A percentile compares a stretch with the other conserved stretches of the same genome.
These are phyloP conservation scores for Coenobita brevimanus DNA, from an alignment of 1,140 invertebrate genomes.

Conservation along the genomic window DNA sequence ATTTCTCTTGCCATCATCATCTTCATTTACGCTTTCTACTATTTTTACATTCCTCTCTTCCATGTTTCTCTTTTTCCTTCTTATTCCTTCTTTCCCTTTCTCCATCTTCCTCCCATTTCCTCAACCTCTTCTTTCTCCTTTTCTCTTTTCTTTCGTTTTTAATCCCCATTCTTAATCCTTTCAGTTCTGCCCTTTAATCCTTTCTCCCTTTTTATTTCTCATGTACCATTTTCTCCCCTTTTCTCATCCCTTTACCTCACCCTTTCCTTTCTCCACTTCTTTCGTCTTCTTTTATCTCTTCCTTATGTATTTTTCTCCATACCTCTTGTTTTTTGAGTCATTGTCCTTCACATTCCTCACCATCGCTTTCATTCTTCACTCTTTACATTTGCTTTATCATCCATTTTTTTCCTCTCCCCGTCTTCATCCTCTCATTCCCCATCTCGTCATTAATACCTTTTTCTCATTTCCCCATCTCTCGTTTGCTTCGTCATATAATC, in stretches of 20 bases:
- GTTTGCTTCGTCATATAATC: not conserved
- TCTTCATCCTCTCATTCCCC: not conserved
- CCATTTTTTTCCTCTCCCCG: not conserved
- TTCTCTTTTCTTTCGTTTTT: not conserved
- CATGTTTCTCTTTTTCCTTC: not conserved
- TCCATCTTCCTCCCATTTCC: not conserved
- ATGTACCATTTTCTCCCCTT: no score
- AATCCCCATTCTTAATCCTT: not conserved
- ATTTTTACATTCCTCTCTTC: not conserved
- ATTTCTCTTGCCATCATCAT: no score
- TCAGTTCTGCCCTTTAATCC: not conserved
- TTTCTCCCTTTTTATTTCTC: not conserved
- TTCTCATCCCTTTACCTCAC: slow-evolving; percentile 12
- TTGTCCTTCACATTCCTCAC: not conserved
- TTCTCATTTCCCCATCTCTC: not conserved
- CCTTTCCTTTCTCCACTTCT: not conserved
- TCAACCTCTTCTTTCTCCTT: not conserved
- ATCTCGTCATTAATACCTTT: not conserved
- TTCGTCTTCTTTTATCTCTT: not conserved
- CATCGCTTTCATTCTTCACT: not conserved
- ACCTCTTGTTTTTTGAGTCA: not conserved
- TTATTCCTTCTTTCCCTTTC: not conserved
- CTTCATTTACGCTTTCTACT: no score
- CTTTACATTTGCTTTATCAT: no score
- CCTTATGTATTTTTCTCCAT: not conserved